phyloP scores from a whole-genome alignment of 2,113 vertebrate genomes.

The Hucho hucho region DNA sequence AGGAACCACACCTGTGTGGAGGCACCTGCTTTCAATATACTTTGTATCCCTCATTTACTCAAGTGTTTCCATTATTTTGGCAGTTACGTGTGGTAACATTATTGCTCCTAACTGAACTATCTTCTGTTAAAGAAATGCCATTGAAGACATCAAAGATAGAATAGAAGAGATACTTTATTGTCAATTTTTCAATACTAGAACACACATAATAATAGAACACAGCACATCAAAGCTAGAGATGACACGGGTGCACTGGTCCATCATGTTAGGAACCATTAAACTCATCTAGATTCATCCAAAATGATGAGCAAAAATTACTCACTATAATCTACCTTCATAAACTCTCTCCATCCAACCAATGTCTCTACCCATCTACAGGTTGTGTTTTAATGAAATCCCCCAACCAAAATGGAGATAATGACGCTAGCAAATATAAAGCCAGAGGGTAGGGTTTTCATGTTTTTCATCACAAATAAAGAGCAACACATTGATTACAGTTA shows the following conservation, averaged over 20 bases:
- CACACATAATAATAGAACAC: not conserved
- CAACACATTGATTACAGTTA: not conserved
- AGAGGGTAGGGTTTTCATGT: not conserved
- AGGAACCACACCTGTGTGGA: too few relatives aligned
- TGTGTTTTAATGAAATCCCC: conserved; percentile 6
- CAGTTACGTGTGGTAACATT: too few relatives aligned
- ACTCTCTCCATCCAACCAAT: not conserved
- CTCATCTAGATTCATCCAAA: conserved; percentile 1
- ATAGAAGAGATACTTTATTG: not conserved
- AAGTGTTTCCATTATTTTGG: too few relatives aligned
- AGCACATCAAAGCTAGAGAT: conserved; percentile 18
- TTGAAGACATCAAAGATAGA: not conserved
- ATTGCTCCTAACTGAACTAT: too few relatives aligned
- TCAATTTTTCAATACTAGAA: not conserved
- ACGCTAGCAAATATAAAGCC: not conserved
- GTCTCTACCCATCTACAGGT: not conserved
- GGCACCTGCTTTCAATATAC: too few relatives aligned
- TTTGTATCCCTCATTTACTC: too few relatives aligned
- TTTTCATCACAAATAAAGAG: conserved; percentile 1
- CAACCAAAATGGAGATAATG: conserved; percentile 5
- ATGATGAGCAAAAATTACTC: not conserved
- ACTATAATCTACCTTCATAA: not conserved
- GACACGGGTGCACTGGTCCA: not conserved
- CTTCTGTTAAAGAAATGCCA: too few relatives aligned
- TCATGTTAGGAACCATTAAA: not conserved